phyloP scores from a whole-genome alignment of 53 echinoderm and acorn worm genomes.

The Zoroaster sp. region DNA sequence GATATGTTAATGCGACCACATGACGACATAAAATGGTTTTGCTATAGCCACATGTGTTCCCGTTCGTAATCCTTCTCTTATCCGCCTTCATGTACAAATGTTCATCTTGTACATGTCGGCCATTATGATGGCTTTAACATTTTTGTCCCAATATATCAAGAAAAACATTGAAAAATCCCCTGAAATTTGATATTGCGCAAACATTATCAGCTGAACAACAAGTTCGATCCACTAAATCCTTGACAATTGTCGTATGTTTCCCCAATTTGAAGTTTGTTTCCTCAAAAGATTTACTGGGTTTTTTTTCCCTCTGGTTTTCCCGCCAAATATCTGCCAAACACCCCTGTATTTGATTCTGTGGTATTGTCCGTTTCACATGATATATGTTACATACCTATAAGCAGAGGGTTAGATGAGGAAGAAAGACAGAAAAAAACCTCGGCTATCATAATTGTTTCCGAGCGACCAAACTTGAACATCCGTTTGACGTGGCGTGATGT shows the following conservation, averaged over 20 bases:
- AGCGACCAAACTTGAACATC: neutral
- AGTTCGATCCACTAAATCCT: neutral
- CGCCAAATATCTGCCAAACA: neutral
- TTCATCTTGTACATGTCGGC: neutral
- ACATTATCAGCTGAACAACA: neutral
- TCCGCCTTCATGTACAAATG: neutral
- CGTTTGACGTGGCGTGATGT: conserved; percentile 46
- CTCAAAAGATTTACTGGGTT: neutral
- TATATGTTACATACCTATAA: neutral
- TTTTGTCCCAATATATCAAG: neutral
- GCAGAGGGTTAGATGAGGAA: neutral
- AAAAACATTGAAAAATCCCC: neutral
- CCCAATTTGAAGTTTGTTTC: too few relatives aligned
- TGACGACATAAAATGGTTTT: neutral
- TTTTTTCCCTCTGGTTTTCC: neutral
- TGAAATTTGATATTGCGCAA: neutral
- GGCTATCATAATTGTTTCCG: conserved; percentile 5
- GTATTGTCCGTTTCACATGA: neutral
- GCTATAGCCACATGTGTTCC: neutral
- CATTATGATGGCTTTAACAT: neutral
- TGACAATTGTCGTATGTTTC: neutral
- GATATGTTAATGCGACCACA: neutral
- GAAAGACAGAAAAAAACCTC: neutral
- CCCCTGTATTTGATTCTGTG: neutral
- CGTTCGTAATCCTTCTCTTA: neutral